phyloP scores from a whole-genome alignment of 2,888 invertebrate species.

The Leucophora obtusa region DNA sequence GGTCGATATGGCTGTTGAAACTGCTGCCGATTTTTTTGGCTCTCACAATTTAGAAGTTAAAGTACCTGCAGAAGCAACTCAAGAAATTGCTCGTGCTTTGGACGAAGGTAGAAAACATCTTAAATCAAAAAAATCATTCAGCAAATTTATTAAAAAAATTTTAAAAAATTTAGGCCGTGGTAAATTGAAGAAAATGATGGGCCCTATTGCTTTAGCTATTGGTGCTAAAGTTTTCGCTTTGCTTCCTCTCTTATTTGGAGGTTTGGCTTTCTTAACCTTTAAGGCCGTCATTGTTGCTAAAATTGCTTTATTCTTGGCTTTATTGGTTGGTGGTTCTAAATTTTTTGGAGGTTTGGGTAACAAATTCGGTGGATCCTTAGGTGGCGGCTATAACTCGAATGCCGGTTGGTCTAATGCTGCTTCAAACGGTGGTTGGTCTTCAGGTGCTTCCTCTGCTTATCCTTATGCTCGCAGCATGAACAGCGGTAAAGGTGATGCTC shows the following conservation, averaged over 20 bases:
- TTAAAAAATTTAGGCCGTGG: slow-evolving; percentile 82
- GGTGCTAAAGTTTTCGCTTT: slow-evolving; percentile 86
- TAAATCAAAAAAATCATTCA: slow-evolving; percentile 13
- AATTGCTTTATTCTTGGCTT: slow-evolving; percentile 86
- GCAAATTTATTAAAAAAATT: slow-evolving; percentile 41
- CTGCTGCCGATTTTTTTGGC: slow-evolving; percentile 81
- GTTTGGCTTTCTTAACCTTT: slow-evolving; percentile 85
- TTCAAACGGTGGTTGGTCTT: slow-evolving; percentile 67
- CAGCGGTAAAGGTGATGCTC: slow-evolving; percentile 81
- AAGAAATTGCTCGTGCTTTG: slow-evolving; percentile 84
- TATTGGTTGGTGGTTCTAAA: slow-evolving; percentile 85
- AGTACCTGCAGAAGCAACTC: slow-evolving; percentile 83
- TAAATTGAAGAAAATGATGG: slow-evolving; percentile 87
- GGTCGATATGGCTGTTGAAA: slow-evolving; percentile 81
- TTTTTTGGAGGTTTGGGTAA: slow-evolving; percentile 81
- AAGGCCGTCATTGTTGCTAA: slow-evolving; percentile 90
- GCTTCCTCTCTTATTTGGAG: slow-evolving; percentile 85
- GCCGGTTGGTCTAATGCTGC: slow-evolving; percentile 69
- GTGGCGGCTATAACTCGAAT: slow-evolving; percentile 70
- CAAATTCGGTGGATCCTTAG: slow-evolving; percentile 73
- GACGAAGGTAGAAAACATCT: slow-evolving; percentile 83
- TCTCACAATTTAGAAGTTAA: slow-evolving; percentile 85
- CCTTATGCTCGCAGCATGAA: slow-evolving; percentile 81
- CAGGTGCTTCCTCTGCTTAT: slow-evolving; percentile 76
- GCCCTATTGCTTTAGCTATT: slow-evolving; percentile 84